These are phyloP conservation scores for Troides helena DNA, from an alignment of 2,888 invertebrate species.

Conservation along the genomic window DNA sequence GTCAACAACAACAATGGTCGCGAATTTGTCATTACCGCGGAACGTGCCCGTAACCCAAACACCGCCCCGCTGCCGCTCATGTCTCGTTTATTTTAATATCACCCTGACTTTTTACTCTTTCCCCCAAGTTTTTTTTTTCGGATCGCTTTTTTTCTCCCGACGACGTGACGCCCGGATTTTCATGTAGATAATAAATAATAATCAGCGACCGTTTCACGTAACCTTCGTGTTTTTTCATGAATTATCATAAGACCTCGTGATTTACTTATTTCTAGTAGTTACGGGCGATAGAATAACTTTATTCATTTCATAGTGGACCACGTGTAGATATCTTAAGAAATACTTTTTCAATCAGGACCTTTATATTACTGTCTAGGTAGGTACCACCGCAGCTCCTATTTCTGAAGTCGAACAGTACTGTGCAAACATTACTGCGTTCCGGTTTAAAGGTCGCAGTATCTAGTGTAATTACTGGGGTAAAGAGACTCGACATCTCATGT, in stretches of 20 bases:
- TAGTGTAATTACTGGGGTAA: too few species aligned
- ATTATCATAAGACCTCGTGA: constrained; percentile 58
- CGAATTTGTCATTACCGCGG: constrained; percentile 70
- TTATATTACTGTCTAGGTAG: too few species aligned
- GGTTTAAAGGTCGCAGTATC: too few species aligned
- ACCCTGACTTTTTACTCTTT: constrained; percentile 67
- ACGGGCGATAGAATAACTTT: constrained; percentile 32
- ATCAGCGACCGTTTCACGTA: constrained; percentile 35
- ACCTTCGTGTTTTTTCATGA: constrained; percentile 39
- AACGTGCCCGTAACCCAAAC: constrained; percentile 72
- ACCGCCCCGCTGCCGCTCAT: constrained; percentile 51
- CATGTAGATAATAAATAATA: constrained; percentile 44
- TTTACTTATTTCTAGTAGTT: constrained; percentile 35
- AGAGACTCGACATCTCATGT: too few species aligned
- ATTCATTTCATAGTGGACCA: constrained; percentile 46
- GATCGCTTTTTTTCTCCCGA: constrained; percentile 45
- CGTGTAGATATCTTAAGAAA: constrained; percentile 52
- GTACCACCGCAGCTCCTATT: too few species aligned
- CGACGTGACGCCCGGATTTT: constrained; percentile 64
- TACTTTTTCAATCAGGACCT: constrained; percentile 41
- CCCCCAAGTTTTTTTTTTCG: constrained; percentile 47
- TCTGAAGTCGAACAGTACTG: too few species aligned
- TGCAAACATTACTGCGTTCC: too few species aligned
- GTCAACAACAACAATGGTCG: constrained; percentile 65
- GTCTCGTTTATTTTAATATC: constrained; percentile 69